phyloP scores from a whole-genome alignment of 2,113 vertebrate species.

The Thryonomys swinderianus region DNA sequence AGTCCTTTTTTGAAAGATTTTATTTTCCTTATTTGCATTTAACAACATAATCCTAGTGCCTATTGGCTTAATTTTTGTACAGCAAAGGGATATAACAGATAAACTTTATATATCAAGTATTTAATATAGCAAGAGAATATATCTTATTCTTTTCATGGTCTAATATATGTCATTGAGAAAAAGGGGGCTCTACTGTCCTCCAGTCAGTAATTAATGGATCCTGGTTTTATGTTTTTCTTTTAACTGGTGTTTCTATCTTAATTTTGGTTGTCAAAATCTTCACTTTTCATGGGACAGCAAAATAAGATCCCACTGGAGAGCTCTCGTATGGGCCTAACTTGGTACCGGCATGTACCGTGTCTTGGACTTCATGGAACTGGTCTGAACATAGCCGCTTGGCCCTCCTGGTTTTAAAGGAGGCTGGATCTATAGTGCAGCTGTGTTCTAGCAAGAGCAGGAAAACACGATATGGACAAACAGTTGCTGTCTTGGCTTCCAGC shows the following conservation, averaged over 20 bases:
- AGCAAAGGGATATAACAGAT: not conserved
- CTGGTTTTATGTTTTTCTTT: not conserved
- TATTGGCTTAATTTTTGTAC: conserved; percentile 2
- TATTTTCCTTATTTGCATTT: not conserved
- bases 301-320: not conserved
- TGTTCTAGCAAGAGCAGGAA: not conserved
- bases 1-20: not conserved
- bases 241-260: not conserved
- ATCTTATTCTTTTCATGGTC: not conserved
- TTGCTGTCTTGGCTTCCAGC: not conserved
- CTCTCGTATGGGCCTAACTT: not conserved
- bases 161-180: not conserved
- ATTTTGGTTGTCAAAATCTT: not conserved
- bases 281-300: not conserved
- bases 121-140: not conserved
- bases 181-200: not conserved
- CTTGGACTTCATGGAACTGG: not conserved
- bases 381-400: not conserved
- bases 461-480: not conserved
- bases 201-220: not conserved
- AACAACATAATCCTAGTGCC: not conserved
- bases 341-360: not conserved
- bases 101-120: not conserved
- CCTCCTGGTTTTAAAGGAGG: not conserved
- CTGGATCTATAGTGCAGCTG: not conserved